phyloP scores from a whole-genome alignment of 2,797 vertebrate species.

The Arremon brunneinucha region DNA sequence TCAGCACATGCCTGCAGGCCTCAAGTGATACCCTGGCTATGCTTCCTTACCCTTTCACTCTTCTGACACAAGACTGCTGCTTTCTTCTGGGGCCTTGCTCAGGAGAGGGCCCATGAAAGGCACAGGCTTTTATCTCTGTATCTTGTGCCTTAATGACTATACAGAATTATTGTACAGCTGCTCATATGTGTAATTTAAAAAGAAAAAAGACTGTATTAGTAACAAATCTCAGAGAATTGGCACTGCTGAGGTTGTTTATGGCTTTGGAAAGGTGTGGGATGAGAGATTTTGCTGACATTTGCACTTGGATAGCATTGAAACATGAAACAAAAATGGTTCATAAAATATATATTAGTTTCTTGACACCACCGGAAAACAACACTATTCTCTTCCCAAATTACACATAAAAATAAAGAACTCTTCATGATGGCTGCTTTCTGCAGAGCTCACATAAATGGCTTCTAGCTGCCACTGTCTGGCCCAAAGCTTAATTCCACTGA shows the following conservation, averaged over 20 bases:
- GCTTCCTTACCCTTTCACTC: not conserved
- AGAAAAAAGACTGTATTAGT: not conserved
- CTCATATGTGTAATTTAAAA: not conserved
- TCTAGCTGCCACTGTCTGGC: not conserved
- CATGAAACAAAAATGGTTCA: not conserved
- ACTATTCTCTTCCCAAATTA: not conserved
- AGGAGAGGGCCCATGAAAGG: not conserved
- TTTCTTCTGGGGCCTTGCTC: not conserved
- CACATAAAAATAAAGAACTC: not conserved
- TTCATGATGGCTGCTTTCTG: not conserved
- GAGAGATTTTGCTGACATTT: not conserved
- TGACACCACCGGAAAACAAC: not conserved
- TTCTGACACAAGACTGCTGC: not conserved
- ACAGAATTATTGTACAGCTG: not conserved
- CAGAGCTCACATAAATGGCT: conserved; percentile 1
- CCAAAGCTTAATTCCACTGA: conserved; percentile 31
- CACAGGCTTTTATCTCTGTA: not conserved
- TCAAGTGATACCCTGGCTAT: not conserved
- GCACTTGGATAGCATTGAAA: not conserved
- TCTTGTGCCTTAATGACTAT: not conserved
- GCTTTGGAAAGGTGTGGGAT: not conserved
- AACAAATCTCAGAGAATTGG: not conserved
- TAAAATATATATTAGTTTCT: not conserved
- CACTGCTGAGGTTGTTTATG: not conserved
- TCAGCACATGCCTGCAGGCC: not conserved